phyloP scores from a whole-genome alignment of 2,797 vertebrate genomes.

The Loriculus beryllinus region DNA sequence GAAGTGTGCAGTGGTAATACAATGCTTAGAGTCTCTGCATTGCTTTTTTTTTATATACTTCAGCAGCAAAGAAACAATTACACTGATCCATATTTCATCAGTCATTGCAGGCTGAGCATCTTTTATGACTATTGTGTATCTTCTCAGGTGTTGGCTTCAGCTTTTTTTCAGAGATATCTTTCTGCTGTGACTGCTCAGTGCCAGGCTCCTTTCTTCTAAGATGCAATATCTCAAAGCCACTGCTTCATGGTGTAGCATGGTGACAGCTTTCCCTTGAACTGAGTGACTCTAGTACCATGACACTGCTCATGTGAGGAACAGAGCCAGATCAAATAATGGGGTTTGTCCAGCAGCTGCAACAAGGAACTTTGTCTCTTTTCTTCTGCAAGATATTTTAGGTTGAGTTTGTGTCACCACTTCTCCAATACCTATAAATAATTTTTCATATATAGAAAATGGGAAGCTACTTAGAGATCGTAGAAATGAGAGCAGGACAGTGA shows the following conservation, averaged over 20 bases:
- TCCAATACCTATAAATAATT: neutral
- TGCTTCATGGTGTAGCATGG: accelerated
- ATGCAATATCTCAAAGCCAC: neutral
- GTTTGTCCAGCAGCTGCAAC: neutral
- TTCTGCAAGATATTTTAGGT: neutral
- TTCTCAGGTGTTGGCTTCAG: neutral
- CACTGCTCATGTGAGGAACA: neutral
- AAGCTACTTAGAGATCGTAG: neutral
- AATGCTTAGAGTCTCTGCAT: neutral
- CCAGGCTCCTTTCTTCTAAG: neutral
- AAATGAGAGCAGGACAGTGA: neutral
- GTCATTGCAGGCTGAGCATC: neutral
- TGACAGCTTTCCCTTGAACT: neutral
- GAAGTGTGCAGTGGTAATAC: conserved; percentile 11
- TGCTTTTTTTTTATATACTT: conserved; percentile 9
- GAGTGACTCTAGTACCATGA: accelerated
- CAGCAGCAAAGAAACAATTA: conserved; percentile 11
- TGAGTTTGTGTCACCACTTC: neutral
- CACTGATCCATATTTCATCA: conserved; percentile 19
- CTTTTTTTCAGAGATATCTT: neutral
- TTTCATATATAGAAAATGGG: neutral
- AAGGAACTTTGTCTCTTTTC: neutral
- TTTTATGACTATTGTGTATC: neutral
- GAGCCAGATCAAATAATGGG: neutral
- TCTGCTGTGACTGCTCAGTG: neutral